Evolutionary conservation across 2,113 vertebrate species (phyloP).

Genomic region (Salminus brasiliensis): DNA sequence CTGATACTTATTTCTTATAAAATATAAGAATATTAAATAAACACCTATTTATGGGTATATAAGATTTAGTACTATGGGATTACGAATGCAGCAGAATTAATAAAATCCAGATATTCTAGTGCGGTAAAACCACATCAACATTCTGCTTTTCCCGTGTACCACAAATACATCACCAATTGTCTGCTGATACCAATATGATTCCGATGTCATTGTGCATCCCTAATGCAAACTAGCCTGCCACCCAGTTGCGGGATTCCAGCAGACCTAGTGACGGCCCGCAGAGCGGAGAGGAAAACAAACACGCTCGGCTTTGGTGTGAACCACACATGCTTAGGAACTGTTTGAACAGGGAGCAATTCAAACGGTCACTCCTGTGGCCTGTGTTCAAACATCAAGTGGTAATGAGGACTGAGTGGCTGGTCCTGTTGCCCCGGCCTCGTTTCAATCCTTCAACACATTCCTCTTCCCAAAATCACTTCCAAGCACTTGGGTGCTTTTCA

Average conservation of each 20-base stretch:
- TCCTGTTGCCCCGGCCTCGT: slow-evolving; percentile 49
- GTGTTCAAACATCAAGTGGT: slow-evolving; percentile 58
- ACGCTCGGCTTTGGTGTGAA: slow-evolving; percentile 53
- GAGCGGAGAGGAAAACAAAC: slow-evolving; percentile 61
- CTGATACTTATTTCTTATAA: no score
- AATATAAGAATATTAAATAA: no score
- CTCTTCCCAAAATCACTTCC: slow-evolving; percentile 35
- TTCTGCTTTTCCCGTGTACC: no score
- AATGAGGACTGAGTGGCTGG: slow-evolving; percentile 48
- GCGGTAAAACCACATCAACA: no score
- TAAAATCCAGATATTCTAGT: no score
- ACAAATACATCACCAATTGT: no score
- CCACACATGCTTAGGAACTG: slow-evolving; percentile 57
- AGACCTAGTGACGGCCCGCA: slow-evolving; percentile 51
- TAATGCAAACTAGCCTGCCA: slow-evolving; percentile 43
- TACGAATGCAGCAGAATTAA: no score
- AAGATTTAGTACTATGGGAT: no score
- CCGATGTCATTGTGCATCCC: no score
- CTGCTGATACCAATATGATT: no score
- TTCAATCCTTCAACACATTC: slow-evolving; percentile 40
- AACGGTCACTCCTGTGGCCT: slow-evolving; percentile 53
- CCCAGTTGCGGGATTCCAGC: slow-evolving; percentile 47
- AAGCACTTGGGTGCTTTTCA: not conserved
- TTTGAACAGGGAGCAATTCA: slow-evolving; percentile 60
- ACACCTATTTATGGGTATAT: no score